Evolutionary conservation across 1,140 invertebrate genomes (phyloP), one percentile per base, ranked within the genome.

Genomic region (Ceratosolen fusciceps): DNA sequence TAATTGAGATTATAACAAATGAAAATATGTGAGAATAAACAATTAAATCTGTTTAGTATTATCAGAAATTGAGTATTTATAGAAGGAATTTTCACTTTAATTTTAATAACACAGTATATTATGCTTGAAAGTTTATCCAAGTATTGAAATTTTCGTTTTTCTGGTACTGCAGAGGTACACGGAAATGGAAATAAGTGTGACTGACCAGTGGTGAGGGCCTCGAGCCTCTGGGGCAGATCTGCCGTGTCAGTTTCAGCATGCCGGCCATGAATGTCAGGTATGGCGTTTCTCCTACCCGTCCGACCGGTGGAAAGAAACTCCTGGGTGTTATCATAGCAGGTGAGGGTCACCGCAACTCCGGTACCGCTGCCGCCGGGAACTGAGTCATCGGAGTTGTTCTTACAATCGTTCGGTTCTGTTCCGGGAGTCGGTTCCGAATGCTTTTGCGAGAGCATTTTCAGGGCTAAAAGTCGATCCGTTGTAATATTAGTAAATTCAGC

Each of bases 271-370:
- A 96, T 95, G 83, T 96, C 93, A 3, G 95, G 93, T 87, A 96
- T 88, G 3, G 95, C 95, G 87, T 97, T 96, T 77, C 95, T 88
- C 60, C 95, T 91, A 9, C 95, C 95, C 2, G 94, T 95, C 78
- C 95, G 91, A 2, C 95, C 95, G 0, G 95, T 95, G 65, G 93
- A 93, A 31, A 96, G 89, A 86, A 96, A 96, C 83, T 96, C 95
- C 82, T 94, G 87, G 7, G 88, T 86, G 74, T 86, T 87, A 1
- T 86, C 80, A 67, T 83, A 87, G 62, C 84, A 82, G 16, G 84
- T 84, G 5, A 88, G 86, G 26, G 86, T 86, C 24, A 87, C 85
- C 7, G 79, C 86, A 1, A 85, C 87, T 9, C 77, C 68, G 31
- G 71, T 67, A n/a, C 58, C 81, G 71, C 85, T 82, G 10, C 80